Evolutionary conservation across 1,140 invertebrate genomes (phyloP), one percentile per base, ranked within the genome.

Genomic region (Cepaea nemoralis): DNA sequence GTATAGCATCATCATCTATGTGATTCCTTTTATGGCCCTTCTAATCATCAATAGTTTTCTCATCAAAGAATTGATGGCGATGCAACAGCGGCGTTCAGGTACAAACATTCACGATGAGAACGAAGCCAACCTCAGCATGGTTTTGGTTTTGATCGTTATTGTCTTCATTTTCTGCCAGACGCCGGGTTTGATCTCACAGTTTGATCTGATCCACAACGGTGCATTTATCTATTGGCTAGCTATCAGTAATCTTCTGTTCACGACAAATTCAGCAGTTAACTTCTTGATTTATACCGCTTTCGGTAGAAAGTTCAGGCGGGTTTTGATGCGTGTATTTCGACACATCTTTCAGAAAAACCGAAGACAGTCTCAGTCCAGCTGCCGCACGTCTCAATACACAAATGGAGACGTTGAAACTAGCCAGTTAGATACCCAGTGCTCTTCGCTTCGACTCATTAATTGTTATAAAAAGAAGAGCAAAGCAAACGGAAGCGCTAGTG

Each of bases 271-370:
- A 10, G 89, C 89, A 40, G 88, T 90, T 22, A 90, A 90, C 66
- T 90, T 90, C 76, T 85, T 90, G 33, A 89, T 90, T 40, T 90
- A 90, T 81, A 89, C 88, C 16, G 87, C 86, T 8, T 89, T 90
- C 71, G 89, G 88, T 33, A 70, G 87, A 50, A 87, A 86, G 59
- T 90, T 90, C 77, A 74, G 89, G 59, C 84, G 85, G 67, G 84
- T 87, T 14, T 82, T 89, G 31, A 63, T 88, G 16, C 86, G 87
- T 33, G 78, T 87, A 12, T 88, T 89, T 78, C 37, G 80, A 12
- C 71, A 75, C n/a, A 50, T 81, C 33, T 45, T 70, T 12, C 50
- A 48, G 24, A 45, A 45, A 35, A 55, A 63, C 2, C n/a, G 40
- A 27, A 19, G 75, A 5, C 24, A 37, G 5, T 55, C 75, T n/a